phyloP scores from a whole-genome alignment of 2,113 vertebrate species.

The Campylorhamphus procurvoides region DNA sequence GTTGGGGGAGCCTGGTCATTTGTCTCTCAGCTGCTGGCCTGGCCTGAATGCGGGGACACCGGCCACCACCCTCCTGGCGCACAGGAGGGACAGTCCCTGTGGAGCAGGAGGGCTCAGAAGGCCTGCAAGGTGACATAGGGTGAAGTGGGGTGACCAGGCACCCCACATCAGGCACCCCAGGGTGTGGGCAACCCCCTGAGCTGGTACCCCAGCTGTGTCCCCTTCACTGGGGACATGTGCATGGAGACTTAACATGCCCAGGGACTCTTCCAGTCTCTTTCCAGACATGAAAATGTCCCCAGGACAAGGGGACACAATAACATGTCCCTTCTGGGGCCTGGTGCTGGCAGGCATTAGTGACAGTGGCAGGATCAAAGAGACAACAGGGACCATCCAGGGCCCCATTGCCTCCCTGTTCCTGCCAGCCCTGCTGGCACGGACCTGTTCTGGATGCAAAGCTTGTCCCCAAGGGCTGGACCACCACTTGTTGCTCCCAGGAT shows the following conservation, averaged over 20 bases:
- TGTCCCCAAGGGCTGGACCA: background rate
- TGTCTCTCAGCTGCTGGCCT: background rate
- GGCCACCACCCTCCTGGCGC: background rate
- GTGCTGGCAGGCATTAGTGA: background rate
- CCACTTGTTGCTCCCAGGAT: accelerated
- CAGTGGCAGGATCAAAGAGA: background rate
- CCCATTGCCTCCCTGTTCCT: background rate
- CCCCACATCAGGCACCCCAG: background rate
- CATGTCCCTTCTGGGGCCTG: accelerated
- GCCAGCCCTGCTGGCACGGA: background rate
- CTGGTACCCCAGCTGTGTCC: background rate
- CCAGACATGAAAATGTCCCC: background rate
- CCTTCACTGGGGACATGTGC: background rate
- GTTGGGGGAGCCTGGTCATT: accelerated
- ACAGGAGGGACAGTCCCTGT: accelerated
- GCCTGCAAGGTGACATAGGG: background rate
- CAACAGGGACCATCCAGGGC: background rate
- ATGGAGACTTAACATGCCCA: background rate
- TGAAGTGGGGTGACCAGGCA: accelerated
- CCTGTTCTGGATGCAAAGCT: background rate
- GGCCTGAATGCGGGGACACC: accelerated
- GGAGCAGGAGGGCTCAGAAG: background rate
- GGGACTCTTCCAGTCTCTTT: background rate
- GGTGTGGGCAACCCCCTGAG: too few species aligned
- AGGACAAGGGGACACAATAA: too few species aligned